A percentile compares a stretch with the other conserved stretches of the same genome.
phyloP scores from a whole-genome alignment of 2,888 invertebrate genomes.

The Agrochola lychnidis region DNA sequence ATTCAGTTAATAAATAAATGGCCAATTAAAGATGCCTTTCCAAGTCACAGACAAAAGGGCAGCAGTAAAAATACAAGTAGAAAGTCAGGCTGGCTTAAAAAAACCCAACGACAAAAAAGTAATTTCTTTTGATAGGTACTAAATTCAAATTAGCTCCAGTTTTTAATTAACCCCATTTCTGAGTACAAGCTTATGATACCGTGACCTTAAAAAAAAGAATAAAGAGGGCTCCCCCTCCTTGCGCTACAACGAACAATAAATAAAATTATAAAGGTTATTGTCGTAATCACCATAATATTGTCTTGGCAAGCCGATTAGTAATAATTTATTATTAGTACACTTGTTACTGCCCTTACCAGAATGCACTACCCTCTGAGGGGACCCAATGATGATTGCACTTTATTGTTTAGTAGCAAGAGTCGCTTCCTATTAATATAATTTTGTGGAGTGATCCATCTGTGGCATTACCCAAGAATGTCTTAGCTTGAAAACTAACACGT shows the following conservation, averaged over 20 bases:
- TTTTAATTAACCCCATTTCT: slow-evolving; percentile 47
- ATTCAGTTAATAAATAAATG: slow-evolving; percentile 9
- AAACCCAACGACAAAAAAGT: neutral
- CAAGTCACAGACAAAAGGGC: neutral
- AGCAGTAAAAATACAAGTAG: neutral
- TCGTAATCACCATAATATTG: slow-evolving; percentile 18
- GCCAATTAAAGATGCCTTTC: neutral
- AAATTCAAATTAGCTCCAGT: slow-evolving; percentile 34
- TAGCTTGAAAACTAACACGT: slow-evolving; percentile 41
- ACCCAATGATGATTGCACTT: slow-evolving; percentile 20
- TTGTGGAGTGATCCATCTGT: neutral
- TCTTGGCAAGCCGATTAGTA: slow-evolving; percentile 23
- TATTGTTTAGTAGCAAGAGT: too few species aligned
- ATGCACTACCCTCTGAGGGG: neutral
- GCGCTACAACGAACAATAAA: slow-evolving; percentile 42
- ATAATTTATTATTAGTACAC: slow-evolving; percentile 18
- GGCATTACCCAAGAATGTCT: slow-evolving; percentile 26
- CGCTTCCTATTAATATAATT: too few species aligned
- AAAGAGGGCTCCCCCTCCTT: slow-evolving; percentile 34
- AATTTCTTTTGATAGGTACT: slow-evolving; percentile 9
- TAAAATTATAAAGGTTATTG: slow-evolving; percentile 43
- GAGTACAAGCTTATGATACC: slow-evolving; percentile 42
- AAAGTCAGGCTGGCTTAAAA: neutral
- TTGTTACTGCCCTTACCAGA: slow-evolving; percentile 14
- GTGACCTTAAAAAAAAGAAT: slow-evolving; percentile 46